phyloP scores from a whole-genome alignment of 2,113 vertebrate species.

The Orycteropus afer region DNA sequence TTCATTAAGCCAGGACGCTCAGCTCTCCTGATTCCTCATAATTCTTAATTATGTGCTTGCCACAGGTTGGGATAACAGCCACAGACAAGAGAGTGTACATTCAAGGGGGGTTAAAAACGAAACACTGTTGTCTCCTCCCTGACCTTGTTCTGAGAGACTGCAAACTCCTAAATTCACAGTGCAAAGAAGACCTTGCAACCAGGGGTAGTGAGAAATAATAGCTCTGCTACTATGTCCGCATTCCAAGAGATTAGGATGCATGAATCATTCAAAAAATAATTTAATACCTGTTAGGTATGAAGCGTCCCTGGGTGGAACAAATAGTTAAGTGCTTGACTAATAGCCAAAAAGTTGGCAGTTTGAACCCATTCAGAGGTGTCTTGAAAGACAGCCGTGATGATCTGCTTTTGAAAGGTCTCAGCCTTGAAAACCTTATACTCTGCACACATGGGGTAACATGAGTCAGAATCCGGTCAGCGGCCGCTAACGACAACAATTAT shows the following conservation, averaged over 20 bases:
- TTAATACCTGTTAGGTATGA: neutral
- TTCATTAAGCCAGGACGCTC: neutral
- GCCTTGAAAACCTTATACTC: neutral
- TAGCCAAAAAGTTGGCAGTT: neutral
- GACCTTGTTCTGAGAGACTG: neutral
- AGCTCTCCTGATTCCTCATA: constrained; percentile 20
- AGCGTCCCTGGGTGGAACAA: neutral
- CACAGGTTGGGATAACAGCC: neutral
- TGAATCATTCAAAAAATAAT: neutral
- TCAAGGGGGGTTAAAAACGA: neutral
- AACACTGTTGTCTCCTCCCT: neutral
- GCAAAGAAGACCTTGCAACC: neutral
- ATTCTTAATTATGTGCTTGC: constrained; percentile 47
- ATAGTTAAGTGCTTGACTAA: neutral
- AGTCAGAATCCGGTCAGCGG: too few species aligned
- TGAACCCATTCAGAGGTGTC: neutral
- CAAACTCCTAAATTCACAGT: neutral
- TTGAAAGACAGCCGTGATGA: neutral
- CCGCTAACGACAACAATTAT: neutral
- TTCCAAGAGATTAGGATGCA: neutral
- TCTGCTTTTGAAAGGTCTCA: neutral
- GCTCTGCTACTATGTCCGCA: neutral
- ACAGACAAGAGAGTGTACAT: neutral
- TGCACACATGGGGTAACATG: too few species aligned
- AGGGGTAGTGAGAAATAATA: neutral